Base-by-base conservation (phyloP, 2,113 vertebrate genomes). In the Leucoraja erinaceus region DNA sequence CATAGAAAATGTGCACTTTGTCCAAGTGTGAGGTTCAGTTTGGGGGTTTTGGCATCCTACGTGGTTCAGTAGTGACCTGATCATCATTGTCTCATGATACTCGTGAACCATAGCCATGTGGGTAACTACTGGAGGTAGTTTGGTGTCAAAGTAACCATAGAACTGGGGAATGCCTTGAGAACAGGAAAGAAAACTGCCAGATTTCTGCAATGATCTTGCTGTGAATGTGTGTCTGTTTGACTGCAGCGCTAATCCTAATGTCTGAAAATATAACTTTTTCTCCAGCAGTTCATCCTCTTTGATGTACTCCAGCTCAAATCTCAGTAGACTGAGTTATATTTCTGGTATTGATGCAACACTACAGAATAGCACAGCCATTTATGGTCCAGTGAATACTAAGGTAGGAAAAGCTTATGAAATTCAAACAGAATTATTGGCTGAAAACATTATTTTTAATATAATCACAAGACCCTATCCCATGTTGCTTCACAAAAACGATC, bases 281-380 rank as follows among this genome's bases (percentile, higher is more conserved):
- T 38, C 66, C 9, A 91, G 66, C 68, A 74, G 68, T 72, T 91
- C 33, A 12, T 91, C 66, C 33, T 91, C 63, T 47, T 54, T 91
- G 4, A 76, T 59, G 28, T 96, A 95, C 93, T 96, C 96, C 12
- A 97, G 95, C 94, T 96, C 96, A 20, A 96, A 96, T 93, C 94
- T 98, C 93, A 98, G 97, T 95, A 96, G 97, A 61, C 95, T 99
- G 93, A 99, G 98, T 0, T 99, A 98, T 11, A 93, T 98, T 78
- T 99, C 99, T 70, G 94, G 96, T 74, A 95, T 95, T 90, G 97
- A 98, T 38, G 95, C 95, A 92, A 93, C 94, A 0, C 93, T 28
- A 84, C 95, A 95, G 70, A 93, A 93, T 72, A 77, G 59, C 83
- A 96, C 96, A 31, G 93, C 92, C 78, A 72, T 93, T 2, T 94